Conservation (phyloP, 2,797 vertebrate genomes). For the Chaetodon trifasciatus region DNA sequence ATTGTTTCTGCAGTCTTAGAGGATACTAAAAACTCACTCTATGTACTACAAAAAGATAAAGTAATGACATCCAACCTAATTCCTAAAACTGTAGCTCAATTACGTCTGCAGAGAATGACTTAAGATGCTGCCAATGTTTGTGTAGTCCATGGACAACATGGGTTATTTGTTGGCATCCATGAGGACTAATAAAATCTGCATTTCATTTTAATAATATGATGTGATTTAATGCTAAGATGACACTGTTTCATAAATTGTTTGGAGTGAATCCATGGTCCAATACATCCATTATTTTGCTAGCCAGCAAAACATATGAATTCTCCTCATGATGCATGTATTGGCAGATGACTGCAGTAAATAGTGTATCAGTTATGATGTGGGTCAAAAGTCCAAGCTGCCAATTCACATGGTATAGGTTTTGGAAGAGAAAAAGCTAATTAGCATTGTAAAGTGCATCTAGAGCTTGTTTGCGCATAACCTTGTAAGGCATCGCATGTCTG, state of each 20-base stretch:
- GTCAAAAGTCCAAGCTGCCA: slow-evolving; percentile 46
- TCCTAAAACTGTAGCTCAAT: not conserved
- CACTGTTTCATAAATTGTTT: slow-evolving; percentile 10
- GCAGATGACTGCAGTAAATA: slow-evolving; percentile 36
- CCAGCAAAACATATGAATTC: slow-evolving; percentile 29
- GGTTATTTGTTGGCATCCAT: slow-evolving; percentile 23
- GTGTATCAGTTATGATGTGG: slow-evolving; percentile 54
- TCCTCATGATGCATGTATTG: slow-evolving; percentile 26
- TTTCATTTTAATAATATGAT: slow-evolving; percentile 8
- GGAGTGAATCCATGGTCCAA: not conserved
- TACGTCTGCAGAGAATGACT: not conserved
- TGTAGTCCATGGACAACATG: not conserved
- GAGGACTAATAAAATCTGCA: slow-evolving; percentile 8
- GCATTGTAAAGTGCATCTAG: slow-evolving; percentile 68
- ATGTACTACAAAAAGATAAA: slow-evolving; percentile 12
- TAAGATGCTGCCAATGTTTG: not conserved
- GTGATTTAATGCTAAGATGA: slow-evolving; percentile 17
- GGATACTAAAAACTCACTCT: slow-evolving; percentile 23
- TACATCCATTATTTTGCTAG: slow-evolving; percentile 2
- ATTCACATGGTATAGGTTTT: slow-evolving; percentile 29
- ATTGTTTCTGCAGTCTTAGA: slow-evolving; percentile 24
- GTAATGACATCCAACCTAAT: slow-evolving; percentile 3
- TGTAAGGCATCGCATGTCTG: slow-evolving; percentile 72
- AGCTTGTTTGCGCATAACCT: slow-evolving; percentile 76
- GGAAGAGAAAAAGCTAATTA: slow-evolving; percentile 68